Base-by-base conservation (phyloP, 2,888 invertebrate genomes). In the Drosophila anomelani region DNA sequence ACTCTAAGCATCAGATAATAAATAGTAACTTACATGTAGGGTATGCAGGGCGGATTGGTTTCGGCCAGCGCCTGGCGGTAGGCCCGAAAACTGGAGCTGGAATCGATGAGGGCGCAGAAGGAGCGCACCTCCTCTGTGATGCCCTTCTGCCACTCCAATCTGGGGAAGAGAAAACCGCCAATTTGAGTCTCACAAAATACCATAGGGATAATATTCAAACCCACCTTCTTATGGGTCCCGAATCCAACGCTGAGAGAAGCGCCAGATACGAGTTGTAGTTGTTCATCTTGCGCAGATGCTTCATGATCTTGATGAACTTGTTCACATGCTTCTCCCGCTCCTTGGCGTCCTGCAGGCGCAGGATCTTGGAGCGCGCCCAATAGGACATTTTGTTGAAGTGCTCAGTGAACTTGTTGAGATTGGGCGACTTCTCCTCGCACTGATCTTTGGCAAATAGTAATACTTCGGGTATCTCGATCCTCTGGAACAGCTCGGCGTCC, bases 351-450 rank as follows among this genome's bases (percentile, higher is more conserved):
- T 95, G 95, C 92, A 97, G 96, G 84, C 97, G 96, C 59, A 99
- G 93, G 88, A 99, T 98, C 91, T 97, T 94, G 4, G 99, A 98
- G 62, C 99, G 94, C 46, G 98, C 98, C 99, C 99, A 99, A 91
- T 97, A 99, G 68, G 98, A 98, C 98, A 99, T 98, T 93, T 99
- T 99, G 92, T 99, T 99, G 93, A 99, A 99, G 93, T 99, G 99
- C 92, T 99, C 98, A 0, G 99, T 99, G 92, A 99, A 99, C 80
- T 96, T 94, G 38, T 98, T 98, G 67, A 99, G 94, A 93, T 99
- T 99, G 4, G 99, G 99, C 91, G 98, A 98, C 83, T 97, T 95
- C 91, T 99, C 98, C 92, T 99, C 99, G 79, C 97, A 97, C 93
- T 99, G 99, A 92, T 99, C 98, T 90, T 98, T 96, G 41, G 99